Conservation (phyloP, 92 coral and sea anemone species). For the Epizoanthus stellaris region DNA sequence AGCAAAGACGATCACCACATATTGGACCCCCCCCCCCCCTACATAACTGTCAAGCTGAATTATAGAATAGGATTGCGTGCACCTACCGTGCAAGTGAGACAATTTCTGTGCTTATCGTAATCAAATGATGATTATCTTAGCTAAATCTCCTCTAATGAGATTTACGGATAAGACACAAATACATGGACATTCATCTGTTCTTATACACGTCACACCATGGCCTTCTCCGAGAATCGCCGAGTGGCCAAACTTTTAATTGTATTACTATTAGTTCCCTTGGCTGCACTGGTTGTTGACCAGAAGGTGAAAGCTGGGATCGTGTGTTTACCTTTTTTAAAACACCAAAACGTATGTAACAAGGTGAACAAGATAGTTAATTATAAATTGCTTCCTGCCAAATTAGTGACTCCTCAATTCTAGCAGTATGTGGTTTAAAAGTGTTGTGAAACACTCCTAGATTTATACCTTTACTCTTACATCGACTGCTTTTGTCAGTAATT, state of each 20-base stretch:
- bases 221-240: no score
- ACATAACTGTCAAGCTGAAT: no score
- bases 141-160: background rate
- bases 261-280: background rate
- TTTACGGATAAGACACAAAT: conserved; percentile 8
- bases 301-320: background rate
- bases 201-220: background rate
- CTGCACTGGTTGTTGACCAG: background rate
- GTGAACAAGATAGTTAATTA: background rate
- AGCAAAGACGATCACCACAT: no score
- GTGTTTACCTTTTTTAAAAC: background rate
- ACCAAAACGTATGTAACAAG: background rate
- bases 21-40: no score
- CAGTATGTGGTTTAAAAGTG: background rate
- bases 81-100: background rate
- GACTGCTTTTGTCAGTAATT: background rate
- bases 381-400: background rate
- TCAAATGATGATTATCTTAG: conserved; percentile 1
- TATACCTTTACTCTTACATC: background rate
- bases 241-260: conserved; percentile 6
- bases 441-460: background rate
- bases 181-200: background rate
- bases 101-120: conserved; percentile 10
- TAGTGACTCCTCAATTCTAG: background rate
- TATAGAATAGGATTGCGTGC: conserved; percentile 4